Evolutionary conservation across 1,140 invertebrate genomes (phyloP), one percentile per base, ranked within the genome.

Genomic region (Nasonia giraulti): DNA sequence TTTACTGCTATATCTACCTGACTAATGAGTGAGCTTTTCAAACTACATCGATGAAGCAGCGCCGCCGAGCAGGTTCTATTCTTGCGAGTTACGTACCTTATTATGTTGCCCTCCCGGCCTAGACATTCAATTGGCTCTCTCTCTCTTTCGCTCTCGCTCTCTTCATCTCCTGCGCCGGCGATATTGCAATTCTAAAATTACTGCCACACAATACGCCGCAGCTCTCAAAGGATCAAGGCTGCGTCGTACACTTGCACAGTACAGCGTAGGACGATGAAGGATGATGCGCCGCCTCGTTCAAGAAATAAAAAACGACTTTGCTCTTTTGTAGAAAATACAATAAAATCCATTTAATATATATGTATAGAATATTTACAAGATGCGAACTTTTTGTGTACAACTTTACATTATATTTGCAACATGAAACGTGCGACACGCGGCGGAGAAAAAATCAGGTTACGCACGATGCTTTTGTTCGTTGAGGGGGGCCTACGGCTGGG

Each of bases 1-100:
- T 91, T 89, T 86, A 89, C 88, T 89, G 40, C 55, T 80, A 33
- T 71, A 55, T 78, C 33, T 89, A 91, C 90, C 90, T 90, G 90
- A 91, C 90, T 91, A 92, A 92, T 92, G 91, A 92, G 91, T 87
- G 68, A 71, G 89, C 88, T 91, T 91, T 91, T 90, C 88, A 90
- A 91, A 88, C 87, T 87, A 87, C 62, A 66, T 31, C 77, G 76
- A 78, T 47, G 55, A 7, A n/a, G 55, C 55, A 5, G 55, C 7
- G 33, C 14, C 2, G 8, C 11, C 7, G 37, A 71, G 23, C 69
- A 37, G 73, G n/a, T 31, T 75, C 31, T n/a, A 17, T 62, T 62
- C 55, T 62, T 62, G 17, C 17, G 17, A 3, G 55, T n/a, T 62
- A 62, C 55, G 17, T 62, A 62, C 55, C 55, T 62, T 62, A 62